Evolutionary conservation across 2,797 vertebrate species (phyloP).

Genomic region (Malacoctenus gilli): DNA sequence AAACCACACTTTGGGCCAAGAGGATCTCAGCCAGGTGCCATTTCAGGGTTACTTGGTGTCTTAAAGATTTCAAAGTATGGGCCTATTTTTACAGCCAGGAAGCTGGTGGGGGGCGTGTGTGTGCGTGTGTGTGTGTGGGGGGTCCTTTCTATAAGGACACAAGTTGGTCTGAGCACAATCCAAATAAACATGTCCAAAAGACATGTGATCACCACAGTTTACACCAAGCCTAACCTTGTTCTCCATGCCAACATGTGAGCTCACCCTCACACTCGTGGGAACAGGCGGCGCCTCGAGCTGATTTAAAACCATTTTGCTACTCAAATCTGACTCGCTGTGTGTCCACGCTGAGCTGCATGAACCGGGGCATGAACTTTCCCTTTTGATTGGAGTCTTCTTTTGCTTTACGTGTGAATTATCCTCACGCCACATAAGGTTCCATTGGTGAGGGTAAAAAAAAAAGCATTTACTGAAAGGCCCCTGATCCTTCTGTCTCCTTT

Average conservation of each 20-base stretch:
- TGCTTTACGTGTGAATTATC: too few relatives aligned
- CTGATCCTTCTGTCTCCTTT: too few relatives aligned
- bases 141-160: constrained; percentile 16
- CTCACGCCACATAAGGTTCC: too few relatives aligned
- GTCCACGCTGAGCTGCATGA: constrained; percentile 6
- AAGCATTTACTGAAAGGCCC: too few relatives aligned
- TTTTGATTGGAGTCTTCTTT: too few relatives aligned
- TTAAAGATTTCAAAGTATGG: constrained; percentile 27
- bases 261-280: constrained; percentile 53
- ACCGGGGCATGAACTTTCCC: constrained; percentile 13
- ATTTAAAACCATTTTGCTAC: constrained; percentile 43
- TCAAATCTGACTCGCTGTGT: constrained; percentile 55
- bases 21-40: constrained; percentile 24
- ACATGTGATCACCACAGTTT: constrained; percentile 48
- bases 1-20: background rate
- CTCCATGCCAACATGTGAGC: constrained; percentile 54
- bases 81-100: constrained; percentile 40
- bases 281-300: constrained; percentile 41
- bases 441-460: too few relatives aligned
- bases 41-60: constrained; percentile 13
- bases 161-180: constrained; percentile 23
- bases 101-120: too few relatives aligned
- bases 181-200: too few relatives aligned
- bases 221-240: constrained; percentile 45
- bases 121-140: too few relatives aligned